phyloP scores from a whole-genome alignment of 2,797 vertebrate genomes.

The Sebastes paucispinis region DNA sequence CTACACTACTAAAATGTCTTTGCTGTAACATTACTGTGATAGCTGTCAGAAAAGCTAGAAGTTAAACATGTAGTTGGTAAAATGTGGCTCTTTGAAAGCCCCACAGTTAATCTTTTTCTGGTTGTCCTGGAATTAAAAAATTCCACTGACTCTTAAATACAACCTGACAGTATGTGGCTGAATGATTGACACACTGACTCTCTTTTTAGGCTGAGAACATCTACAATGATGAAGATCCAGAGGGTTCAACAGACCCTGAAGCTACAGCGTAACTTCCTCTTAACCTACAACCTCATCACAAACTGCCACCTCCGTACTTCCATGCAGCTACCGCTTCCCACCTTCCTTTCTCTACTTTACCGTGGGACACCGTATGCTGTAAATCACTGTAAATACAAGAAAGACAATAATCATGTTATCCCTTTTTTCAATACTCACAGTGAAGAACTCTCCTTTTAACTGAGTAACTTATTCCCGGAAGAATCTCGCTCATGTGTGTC shows the following conservation, averaged over 20 bases:
- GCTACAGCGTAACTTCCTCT: conserved; percentile 83
- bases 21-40: not conserved
- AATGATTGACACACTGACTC: not conserved
- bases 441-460: conserved; percentile 15
- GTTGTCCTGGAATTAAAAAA: not conserved
- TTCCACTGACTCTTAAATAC: not conserved
- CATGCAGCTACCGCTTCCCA: conserved; percentile 27
- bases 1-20: not conserved
- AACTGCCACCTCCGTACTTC: conserved; percentile 35
- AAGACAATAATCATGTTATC: not conserved
- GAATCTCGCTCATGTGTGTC: not conserved
- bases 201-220: conserved; percentile 92
- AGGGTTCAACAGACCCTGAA: conserved; percentile 90
- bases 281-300: conserved; percentile 36
- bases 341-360: conserved; percentile 1
- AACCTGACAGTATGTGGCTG: not conserved
- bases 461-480: conserved; percentile 40
- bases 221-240: conserved; percentile 95
- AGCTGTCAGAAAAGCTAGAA: not conserved
- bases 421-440: conserved; percentile 11
- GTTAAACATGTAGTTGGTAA: not conserved
- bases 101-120: not conserved
- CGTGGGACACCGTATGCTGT: conserved; percentile 15
- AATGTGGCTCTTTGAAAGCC: not conserved
- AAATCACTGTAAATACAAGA: conserved; percentile 47